These are phyloP conservation scores for Lymantria dispar DNA, from an alignment of 2,888 invertebrate species.

Conservation along the genomic window DNA sequence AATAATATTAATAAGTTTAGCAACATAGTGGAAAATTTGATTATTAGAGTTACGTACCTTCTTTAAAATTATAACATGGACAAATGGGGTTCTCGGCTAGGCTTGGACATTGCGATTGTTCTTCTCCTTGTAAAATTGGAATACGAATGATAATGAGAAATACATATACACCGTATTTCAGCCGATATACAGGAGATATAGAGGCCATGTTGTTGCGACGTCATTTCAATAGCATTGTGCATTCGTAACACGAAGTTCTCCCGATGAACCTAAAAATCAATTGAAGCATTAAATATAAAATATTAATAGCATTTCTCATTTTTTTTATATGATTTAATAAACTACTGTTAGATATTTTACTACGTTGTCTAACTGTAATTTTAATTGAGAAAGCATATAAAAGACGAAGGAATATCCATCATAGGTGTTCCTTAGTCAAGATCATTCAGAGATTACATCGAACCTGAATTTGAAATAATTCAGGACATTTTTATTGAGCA, in stretches of 20 bases:
- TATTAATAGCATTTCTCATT: not conserved
- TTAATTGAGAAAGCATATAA: no score
- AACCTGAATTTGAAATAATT: no score
- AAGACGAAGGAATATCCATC: no score
- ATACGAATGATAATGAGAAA: slow-evolving; percentile 74
- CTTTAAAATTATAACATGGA: slow-evolving; percentile 96
- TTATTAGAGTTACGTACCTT: slow-evolving; percentile 77
- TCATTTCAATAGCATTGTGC: slow-evolving; percentile 78
- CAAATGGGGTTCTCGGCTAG: slow-evolving; percentile 90
- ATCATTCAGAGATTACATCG: no score
- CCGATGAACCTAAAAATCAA: slow-evolving; percentile 30
- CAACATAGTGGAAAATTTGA: not conserved
- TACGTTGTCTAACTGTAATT: no score
- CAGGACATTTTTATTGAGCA: no score
- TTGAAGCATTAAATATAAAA: slow-evolving; percentile 1
- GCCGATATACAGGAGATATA: slow-evolving; percentile 61
- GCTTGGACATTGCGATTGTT: slow-evolving; percentile 86
- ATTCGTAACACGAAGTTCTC: slow-evolving; percentile 43
- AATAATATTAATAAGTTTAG: not conserved
- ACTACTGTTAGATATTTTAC: no score
- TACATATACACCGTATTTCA: slow-evolving; percentile 80
- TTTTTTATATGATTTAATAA: no score
- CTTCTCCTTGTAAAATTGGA: slow-evolving; percentile 80
- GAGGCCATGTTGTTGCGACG: slow-evolving; percentile 69
- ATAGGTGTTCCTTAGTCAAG: no score